Evolutionary conservation across 1,140 invertebrate genomes (phyloP), one percentile per base, ranked within the genome.

Genomic region (Micrasema longulum): DNA sequence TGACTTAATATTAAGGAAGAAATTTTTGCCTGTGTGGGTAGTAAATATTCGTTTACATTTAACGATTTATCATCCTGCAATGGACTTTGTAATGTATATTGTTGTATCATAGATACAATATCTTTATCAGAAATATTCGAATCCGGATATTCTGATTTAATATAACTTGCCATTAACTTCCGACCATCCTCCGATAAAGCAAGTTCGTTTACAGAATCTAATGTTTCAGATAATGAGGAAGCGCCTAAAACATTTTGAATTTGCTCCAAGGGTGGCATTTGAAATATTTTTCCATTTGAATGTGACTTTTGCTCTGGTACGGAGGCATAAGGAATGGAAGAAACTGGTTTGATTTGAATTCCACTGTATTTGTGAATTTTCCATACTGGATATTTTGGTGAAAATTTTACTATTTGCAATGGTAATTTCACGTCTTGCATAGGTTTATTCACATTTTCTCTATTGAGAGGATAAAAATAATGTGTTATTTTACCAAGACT

Each of bases 311-410:
- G 22, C 1, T 26, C 10, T 16, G 52, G 38, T 6, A 65, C 41
- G 0, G 53, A 48, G 10, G 55, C 16, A 41, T 52, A 66, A n/a
- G 70, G 74, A 53, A 73, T 35, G 0, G 60, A 48, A 31, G 53
- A 31, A 14, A 76, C 60, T n/a, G 71, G 74, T 55, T 72, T 72
- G 7, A 76, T 31, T 50, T 73, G 67, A 11, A 76, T 41, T 53
- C 74, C 74, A 53, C 69, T 72, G 22, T 76, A 76, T 55, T 76
- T 76, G 26, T 76, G 74, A 16, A 76, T 65, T 63, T 76, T 76
- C 62, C 62, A 76, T 18, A 73, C 47, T 12, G 70, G 74, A 45
- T 62, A 76, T 38, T 60, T 18, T 11, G 48, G 74, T 12, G 22
- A n/a, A 22, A 45, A 14, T 11, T 52, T 45, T 14, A 71, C 36